Percentiles rank a stretch among this genome's conserved stretches.
Evolutionary conservation across 2,888 invertebrate genomes (phyloP).

Genomic region (Arenicola marina): DNA sequence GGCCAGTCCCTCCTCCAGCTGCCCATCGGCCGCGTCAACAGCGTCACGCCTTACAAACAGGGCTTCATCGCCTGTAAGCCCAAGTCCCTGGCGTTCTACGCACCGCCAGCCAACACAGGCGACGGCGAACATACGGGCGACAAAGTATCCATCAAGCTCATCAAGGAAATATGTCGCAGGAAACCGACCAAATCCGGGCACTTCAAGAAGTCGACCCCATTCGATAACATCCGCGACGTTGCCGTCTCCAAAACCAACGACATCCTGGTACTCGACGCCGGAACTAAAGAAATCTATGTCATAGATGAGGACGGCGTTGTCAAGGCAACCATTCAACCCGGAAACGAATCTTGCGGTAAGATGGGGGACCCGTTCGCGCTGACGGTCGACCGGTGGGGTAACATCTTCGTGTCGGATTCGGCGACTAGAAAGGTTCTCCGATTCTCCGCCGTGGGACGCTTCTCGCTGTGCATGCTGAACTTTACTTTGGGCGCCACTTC

Average conservation of each 20-base stretch:
- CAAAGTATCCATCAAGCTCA: no score
- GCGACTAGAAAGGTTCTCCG: constrained; percentile 17
- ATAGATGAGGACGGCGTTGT: constrained; percentile 15
- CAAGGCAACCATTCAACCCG: constrained; percentile 8
- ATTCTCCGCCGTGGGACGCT: constrained; percentile 16
- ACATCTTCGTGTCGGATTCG: constrained; percentile 21
- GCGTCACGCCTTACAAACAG: constrained; percentile 13
- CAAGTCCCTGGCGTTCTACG: constrained; percentile 13
- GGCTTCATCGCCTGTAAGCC: constrained; percentile 21
- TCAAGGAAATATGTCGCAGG: no score
- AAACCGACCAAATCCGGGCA: constrained; percentile 4
- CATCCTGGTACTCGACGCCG: constrained; percentile 11
- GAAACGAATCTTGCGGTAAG: constrained; percentile 14
- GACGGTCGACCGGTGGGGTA: constrained; percentile 14
- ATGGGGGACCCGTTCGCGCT: constrained; percentile 14
- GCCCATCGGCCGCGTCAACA: constrained; percentile 7
- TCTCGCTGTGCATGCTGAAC: constrained; percentile 11
- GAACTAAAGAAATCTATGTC: constrained; percentile 8
- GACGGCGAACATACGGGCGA: no score
- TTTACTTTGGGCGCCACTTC: constrained; percentile 1
- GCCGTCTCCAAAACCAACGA: constrained; percentile 10
- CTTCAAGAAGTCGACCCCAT: constrained; percentile 7
- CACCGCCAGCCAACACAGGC: no score
- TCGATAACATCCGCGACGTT: constrained; percentile 17
- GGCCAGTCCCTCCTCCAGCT: constrained; percentile 11